Evolutionary conservation across 2,797 vertebrate genomes (phyloP).

Genomic region (Malacoctenus gilli): DNA sequence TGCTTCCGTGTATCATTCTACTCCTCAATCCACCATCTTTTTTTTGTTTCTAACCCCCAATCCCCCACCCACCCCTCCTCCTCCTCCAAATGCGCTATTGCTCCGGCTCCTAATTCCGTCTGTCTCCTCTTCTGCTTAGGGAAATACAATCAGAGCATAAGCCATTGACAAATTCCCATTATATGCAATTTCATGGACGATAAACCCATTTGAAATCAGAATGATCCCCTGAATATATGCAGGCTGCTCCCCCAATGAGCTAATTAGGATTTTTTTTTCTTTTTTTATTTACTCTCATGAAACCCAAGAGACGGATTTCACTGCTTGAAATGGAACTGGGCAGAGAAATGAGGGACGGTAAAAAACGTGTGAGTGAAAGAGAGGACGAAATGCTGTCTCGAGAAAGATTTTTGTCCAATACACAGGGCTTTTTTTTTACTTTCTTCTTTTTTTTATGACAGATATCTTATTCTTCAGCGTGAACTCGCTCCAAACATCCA

Average conservation of each 20-base stretch:
- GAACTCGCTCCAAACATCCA: not conserved
- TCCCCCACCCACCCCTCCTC: no score
- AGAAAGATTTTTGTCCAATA: not conserved
- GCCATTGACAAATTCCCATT: constrained; percentile 73
- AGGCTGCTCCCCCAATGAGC: constrained; percentile 50
- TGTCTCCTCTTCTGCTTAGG: constrained; percentile 48
- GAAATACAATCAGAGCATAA: constrained; percentile 72
- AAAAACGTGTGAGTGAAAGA: not conserved
- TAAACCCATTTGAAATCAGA: constrained; percentile 74
- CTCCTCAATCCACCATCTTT: not conserved
- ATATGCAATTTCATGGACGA: constrained; percentile 76
- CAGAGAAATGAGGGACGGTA: constrained; percentile 1
- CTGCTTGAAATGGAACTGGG: constrained; percentile 37
- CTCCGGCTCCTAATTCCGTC: constrained; percentile 38
- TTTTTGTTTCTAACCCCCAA: not conserved
- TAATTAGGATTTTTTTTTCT: constrained; percentile 52
- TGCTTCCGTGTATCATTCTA: constrained; percentile 24
- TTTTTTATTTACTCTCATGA: constrained; percentile 48
- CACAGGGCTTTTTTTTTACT: not conserved
- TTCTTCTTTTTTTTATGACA: constrained; percentile 8
- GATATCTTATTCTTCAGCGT: not conserved
- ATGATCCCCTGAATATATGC: constrained; percentile 59
- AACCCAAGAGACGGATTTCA: constrained; percentile 39
- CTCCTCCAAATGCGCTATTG: not conserved
- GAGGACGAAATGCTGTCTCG: not conserved